Evolutionary conservation across 2,888 invertebrate species (phyloP).

Genomic region (Tinea pellionella): DNA sequence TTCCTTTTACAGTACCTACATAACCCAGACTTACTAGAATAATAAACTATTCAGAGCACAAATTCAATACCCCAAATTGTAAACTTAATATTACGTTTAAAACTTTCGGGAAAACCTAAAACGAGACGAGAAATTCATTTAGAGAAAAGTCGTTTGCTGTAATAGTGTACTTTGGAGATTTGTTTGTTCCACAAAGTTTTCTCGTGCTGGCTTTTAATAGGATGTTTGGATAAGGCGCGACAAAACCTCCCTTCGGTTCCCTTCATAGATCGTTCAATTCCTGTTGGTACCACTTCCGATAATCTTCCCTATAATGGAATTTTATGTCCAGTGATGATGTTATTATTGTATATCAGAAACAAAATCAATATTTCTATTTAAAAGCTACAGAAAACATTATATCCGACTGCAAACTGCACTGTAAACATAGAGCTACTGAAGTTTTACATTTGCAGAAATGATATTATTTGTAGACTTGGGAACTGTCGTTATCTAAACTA

Average conservation of each 20-base stretch:
- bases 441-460: background rate
- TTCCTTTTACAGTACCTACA: too few species aligned
- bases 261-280: background rate
- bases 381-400: too few species aligned
- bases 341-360: too few species aligned
- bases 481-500: background rate
- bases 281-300: background rate
- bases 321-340: too few species aligned
- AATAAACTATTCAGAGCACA: too few species aligned
- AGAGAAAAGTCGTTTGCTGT: slow-evolving; percentile 20
- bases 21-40: too few species aligned
- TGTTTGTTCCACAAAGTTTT: slow-evolving; percentile 38
- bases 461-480: background rate
- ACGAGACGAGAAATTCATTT: background rate
- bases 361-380: too few species aligned
- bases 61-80: background rate
- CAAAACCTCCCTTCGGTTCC: background rate
- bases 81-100: background rate
- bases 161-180: slow-evolving; percentile 26
- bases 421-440: too few species aligned
- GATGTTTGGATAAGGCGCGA: slow-evolving; percentile 30
- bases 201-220: slow-evolving; percentile 31
- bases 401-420: too few species aligned
- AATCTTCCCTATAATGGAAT: background rate
- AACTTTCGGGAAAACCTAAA: background rate